Base-by-base conservation (phyloP, 2,797 vertebrate genomes). In the Galaxias olidus region DNA sequence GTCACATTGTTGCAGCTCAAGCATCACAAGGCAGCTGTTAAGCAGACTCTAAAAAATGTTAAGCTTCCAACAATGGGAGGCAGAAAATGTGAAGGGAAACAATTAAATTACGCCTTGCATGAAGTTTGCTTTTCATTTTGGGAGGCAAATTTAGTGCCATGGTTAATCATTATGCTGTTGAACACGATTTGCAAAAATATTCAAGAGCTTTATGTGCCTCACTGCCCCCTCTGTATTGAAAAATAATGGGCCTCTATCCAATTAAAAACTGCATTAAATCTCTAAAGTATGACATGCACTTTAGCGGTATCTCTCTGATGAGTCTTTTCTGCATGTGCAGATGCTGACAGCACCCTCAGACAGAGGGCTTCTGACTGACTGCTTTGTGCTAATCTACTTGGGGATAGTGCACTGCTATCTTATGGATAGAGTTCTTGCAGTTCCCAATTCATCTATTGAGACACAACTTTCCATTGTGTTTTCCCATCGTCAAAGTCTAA, bases 81-180 rank as follows among this genome's bases (percentile, higher is more conserved):
- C 89, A 88, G 90, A 91, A 91, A 92, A 93, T 92, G 91, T 91
- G 90, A 90, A 92, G 90, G 90, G 91, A 91, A 92, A 93, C 91
- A 93, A 93, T 93, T 93, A 92, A 93, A 93, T 92, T 93, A 93
- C 88, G 90, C 90, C 90, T 92, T 91, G 91, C 91, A 91, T 93
- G 90, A 93, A 92, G 92, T 93, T 93, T 93, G 92, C 92, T 93
- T 93, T 93, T 93, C 91, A 93, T 93, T 93, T 93, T 92, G 90
- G 82, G 89, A 92, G 90, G 90, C 91, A 93, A 91, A 93, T 93
- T 93, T 92, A 91, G 90, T 89, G 90, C 88, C 84, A 82, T 82
- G 89, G 86, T 91, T 92, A 93, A 92, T 93, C 91, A 93, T 93
- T 91, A 91, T 93, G 90, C 90, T 92, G 92, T 93, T 89, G 89